Evolutionary conservation across 2,797 vertebrate genomes (phyloP).

Genomic region (Calcarius lapponicus): DNA sequence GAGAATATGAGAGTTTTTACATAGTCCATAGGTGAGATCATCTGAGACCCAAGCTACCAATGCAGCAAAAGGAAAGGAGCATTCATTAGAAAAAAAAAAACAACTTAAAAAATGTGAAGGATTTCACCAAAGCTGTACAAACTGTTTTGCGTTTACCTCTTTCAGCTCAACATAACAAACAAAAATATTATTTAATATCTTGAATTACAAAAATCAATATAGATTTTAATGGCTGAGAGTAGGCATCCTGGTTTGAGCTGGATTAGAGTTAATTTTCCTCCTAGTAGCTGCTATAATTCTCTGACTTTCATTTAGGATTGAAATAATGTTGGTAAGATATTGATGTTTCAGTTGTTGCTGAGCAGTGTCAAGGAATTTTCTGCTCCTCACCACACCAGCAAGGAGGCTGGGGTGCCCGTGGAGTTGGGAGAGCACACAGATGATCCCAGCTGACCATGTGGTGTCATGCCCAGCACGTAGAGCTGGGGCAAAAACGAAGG

Average conservation of each 20-base stretch:
- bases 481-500: not conserved
- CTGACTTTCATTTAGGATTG: not conserved
- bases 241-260: not conserved
- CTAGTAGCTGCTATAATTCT: not conserved
- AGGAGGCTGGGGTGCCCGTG: fast-evolving
- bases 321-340: not conserved
- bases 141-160: not conserved
- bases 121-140: not conserved
- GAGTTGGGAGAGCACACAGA: not conserved
- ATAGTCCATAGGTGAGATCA: not conserved
- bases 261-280: not conserved
- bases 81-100: not conserved
- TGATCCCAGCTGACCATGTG: too few species aligned
- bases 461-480: not conserved
- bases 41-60: not conserved
- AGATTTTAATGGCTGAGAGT: not conserved
- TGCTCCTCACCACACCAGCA: not conserved
- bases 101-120: fast-evolving
- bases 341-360: not conserved
- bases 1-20: not conserved
- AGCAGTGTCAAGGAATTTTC: not conserved
- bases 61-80: fast-evolving
- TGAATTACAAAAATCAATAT: not conserved
- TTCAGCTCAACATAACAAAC: not conserved
- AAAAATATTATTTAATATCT: not conserved